Evolutionary conservation across 2,113 vertebrate species (phyloP), one percentile per base, ranked within the genome.

Genomic region (Lepus americanus): DNA sequence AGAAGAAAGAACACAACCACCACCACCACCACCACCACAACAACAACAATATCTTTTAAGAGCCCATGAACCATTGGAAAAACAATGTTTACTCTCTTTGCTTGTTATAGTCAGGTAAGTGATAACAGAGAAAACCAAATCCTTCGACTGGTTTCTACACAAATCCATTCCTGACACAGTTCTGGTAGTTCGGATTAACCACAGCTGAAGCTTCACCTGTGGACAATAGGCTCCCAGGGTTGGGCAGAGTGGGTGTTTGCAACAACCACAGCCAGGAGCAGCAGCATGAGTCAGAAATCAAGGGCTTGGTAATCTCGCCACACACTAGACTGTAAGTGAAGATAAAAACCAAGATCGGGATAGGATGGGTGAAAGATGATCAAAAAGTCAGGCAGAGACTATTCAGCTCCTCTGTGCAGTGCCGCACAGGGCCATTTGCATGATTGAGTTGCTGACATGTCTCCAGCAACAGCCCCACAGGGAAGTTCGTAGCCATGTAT

Each of bases 381-480:
- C 31, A 39, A 27, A 61, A 36, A 20, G 70, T 19, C 9, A 22
- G 59, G 31, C 11, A 85, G 31, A 55, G 44, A 27, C 53, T 17
- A 70, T 1, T 8, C 11, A 22, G 73, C 4, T 79, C 59, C 31
- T 73, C 59, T 29, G 4, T 2, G 73, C 51, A 72, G 31, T 4
- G 44, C 25, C 72, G 25, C 5, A 3, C 7, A 1, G 4, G 14
- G 27, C 44, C 55, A 79, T 14, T 49, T 69, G 27, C n/a, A 67
- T 2, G 1, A n/a, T 61, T 6, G 13, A 11, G 39, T 4, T 6
- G 23, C 55, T 14, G 64, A n/a, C 3, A 23, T 1, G 0, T 31
- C 25, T 81, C 74, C 13, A 84, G 33, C 39, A 6, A 33, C 33
- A 82, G 16, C 25, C 10, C 31, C n/a, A 2, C 10, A 17, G 31